phyloP scores from a whole-genome alignment of 2,113 vertebrate species.

The Chroicocephalus ridibundus region DNA sequence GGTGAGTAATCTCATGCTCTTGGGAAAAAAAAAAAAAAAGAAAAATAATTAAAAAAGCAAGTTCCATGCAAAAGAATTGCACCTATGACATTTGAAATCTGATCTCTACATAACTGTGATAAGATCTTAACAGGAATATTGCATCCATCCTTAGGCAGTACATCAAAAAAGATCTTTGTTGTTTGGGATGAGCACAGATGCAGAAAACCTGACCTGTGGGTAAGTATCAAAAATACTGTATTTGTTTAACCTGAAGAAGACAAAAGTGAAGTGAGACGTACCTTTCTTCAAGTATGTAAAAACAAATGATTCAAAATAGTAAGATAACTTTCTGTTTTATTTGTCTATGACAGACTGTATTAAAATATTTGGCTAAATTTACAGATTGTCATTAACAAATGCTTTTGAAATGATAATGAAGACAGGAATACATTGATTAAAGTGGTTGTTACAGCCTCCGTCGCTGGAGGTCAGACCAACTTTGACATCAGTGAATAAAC shows the following conservation, averaged over 20 bases:
- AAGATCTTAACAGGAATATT: neutral
- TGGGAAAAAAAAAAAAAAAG: neutral
- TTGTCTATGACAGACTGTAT: neutral
- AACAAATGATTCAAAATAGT: neutral
- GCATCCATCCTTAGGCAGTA: neutral
- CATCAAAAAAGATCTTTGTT: neutral
- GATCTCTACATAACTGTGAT: neutral
- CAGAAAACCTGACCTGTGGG: neutral
- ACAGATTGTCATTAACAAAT: neutral
- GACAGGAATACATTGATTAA: neutral
- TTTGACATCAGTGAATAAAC: neutral
- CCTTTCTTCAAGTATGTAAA: neutral
- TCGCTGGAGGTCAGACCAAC: neutral
- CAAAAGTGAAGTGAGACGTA: neutral
- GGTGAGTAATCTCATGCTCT: neutral
- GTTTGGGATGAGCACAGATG: neutral
- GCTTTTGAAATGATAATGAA: neutral
- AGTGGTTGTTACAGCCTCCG: neutral
- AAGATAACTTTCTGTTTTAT: neutral
- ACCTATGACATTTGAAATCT: neutral
- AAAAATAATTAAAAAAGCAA: neutral
- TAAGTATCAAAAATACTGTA: neutral
- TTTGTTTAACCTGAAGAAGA: neutral
- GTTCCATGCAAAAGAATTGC: neutral
- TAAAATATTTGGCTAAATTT: neutral